Conservation (phyloP, 2,797 vertebrate genomes). For the Mallotus villosus region DNA sequence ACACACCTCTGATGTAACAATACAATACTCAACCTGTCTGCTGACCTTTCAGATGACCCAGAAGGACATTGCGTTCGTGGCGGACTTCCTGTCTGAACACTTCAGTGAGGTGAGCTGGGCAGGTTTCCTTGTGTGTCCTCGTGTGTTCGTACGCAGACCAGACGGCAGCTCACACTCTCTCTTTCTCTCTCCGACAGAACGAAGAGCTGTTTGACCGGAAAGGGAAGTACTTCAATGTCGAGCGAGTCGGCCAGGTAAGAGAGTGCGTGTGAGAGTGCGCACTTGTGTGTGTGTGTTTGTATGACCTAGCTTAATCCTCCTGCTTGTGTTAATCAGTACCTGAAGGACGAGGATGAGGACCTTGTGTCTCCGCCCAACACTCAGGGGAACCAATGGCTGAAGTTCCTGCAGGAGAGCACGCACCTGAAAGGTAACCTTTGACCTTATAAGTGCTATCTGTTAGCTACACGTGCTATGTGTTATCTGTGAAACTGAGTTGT, state of each 20-base stretch:
- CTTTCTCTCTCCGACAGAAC: slow-evolving; percentile 75
- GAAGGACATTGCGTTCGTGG: slow-evolving; percentile 97
- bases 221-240: slow-evolving; percentile 98
- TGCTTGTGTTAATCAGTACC: slow-evolving; percentile 76
- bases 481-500: neutral
- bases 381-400: slow-evolving; percentile 96
- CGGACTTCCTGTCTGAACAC: slow-evolving; percentile 96
- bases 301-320: neutral
- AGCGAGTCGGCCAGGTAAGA: slow-evolving; percentile 95
- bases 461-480: neutral
- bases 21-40: slow-evolving; percentile 8
- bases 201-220: slow-evolving; percentile 96
- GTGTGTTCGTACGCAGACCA: neutral
- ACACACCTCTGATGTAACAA: too few relatives aligned
- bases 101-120: slow-evolving; percentile 90
- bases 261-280: neutral
- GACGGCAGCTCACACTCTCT: slow-evolving; percentile 2
- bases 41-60: slow-evolving; percentile 88
- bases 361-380: slow-evolving; percentile 93
- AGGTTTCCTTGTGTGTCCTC: slow-evolving; percentile 24
- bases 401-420: slow-evolving; percentile 86
- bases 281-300: neutral
- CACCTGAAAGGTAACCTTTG: slow-evolving; percentile 84
- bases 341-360: slow-evolving; percentile 98
- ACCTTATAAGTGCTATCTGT: neutral